These are phyloP conservation scores for Icerya purchasi DNA, from an alignment of 2,888 invertebrate genomes.

Conservation along the genomic window DNA sequence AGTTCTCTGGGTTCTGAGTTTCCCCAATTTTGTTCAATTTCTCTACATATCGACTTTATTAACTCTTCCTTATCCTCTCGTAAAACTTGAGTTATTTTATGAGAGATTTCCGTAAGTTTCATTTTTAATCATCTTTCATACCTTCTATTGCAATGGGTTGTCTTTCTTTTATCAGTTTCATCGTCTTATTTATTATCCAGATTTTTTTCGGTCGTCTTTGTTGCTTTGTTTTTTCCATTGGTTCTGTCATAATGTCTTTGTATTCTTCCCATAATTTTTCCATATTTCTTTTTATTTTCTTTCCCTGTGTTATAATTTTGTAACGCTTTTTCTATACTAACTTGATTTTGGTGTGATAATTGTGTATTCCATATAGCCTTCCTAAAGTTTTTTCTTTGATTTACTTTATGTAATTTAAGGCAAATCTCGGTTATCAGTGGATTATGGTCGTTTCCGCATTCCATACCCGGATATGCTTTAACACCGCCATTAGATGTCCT, in stretches of 20 bases:
- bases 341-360: neutral
- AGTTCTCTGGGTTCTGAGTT: neutral
- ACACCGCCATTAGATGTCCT: neutral
- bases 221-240: neutral
- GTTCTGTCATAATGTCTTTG: neutral
- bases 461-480: neutral
- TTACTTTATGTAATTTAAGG: neutral
- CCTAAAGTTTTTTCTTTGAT: neutral
- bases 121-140: neutral
- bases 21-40: neutral
- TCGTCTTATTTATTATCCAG: neutral
- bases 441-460: neutral
- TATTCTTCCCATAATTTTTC: neutral
- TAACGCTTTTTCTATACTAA: neutral
- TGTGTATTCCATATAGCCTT: neutral
- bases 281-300: neutral
- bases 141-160: neutral
- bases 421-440: neutral
- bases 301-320: too few species aligned
- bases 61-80: neutral
- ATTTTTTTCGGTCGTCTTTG: neutral
- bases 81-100: neutral
- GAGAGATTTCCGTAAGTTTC: neutral
- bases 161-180: neutral
- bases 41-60: neutral